These are phyloP conservation scores for Physocephala rufipes DNA, from an alignment of 2,888 invertebrate species.

Conservation along the genomic window DNA sequence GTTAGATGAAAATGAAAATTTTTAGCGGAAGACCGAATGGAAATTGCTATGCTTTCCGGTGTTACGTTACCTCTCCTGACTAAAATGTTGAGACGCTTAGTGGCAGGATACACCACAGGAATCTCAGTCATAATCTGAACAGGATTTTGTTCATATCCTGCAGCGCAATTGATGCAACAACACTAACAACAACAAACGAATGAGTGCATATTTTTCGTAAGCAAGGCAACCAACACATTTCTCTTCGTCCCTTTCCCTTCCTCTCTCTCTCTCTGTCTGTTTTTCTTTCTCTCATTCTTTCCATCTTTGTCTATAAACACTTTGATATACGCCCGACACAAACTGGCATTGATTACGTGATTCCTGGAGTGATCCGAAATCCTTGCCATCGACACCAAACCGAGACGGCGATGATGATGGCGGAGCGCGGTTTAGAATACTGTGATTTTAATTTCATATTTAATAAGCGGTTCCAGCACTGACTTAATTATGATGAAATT, in stretches of 20 bases:
- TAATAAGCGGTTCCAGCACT: slow-evolving; percentile 23
- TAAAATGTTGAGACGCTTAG: neutral
- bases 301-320: neutral
- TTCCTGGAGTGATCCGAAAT: neutral
- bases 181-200: neutral
- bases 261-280: neutral
- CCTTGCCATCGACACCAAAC: too few relatives aligned
- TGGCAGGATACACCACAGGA: neutral
- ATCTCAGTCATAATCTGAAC: slow-evolving; percentile 4
- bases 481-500: slow-evolving; percentile 27
- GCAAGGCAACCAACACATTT: neutral
- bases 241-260: neutral
- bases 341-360: neutral
- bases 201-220: neutral
- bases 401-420: neutral
- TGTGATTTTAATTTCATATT: slow-evolving; percentile 2
- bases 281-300: neutral
- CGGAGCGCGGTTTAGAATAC: neutral
- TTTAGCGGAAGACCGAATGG: slow-evolving; percentile 3
- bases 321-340: neutral
- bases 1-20: neutral
- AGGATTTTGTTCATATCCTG: slow-evolving; percentile 15
- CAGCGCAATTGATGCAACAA: neutral
- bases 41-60: slow-evolving; percentile 13
- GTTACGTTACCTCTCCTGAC: neutral